Conservation (phyloP, 2,113 vertebrate species). For the Silurus glanis region DNA sequence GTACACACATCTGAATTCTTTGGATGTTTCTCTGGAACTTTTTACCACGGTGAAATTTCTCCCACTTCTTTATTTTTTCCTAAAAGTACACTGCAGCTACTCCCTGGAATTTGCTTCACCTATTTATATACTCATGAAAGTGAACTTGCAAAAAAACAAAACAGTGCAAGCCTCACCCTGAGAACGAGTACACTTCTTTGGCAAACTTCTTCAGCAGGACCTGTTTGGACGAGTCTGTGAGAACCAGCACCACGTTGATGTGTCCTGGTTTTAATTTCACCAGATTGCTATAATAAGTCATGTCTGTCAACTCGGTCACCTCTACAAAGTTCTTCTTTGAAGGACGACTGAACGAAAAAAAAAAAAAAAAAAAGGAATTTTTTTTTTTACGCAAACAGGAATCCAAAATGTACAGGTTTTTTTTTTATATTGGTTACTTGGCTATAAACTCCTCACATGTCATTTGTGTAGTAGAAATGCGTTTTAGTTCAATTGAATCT, state of each 20-base stretch:
- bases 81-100: background rate
- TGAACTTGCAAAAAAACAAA: background rate
- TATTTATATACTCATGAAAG: background rate
- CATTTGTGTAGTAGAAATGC: background rate
- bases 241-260: constrained; percentile 92
- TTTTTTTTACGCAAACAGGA: background rate
- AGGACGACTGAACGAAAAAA: constrained; percentile 67
- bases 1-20: no score
- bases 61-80: background rate
- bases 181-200: constrained; percentile 92
- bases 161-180: constrained; percentile 74
- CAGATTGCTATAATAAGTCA: constrained; percentile 93
- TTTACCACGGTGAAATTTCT: background rate
- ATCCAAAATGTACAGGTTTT: background rate
- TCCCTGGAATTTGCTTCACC: background rate
- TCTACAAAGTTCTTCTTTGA: constrained; percentile 93
- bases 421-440: background rate
- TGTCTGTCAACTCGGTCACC: constrained; percentile 90
- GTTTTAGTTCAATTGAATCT: background rate
- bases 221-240: constrained; percentile 89
- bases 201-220: constrained; percentile 92
- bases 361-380: background rate
- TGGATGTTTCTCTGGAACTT: background rate
- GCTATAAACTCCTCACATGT: background rate
- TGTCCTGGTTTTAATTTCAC: constrained; percentile 90